Percentiles rank a stretch among this genome's conserved stretches.
Conservation (phyloP, 2,113 vertebrate genomes). For the Onychorhynchus coronatus region DNA sequence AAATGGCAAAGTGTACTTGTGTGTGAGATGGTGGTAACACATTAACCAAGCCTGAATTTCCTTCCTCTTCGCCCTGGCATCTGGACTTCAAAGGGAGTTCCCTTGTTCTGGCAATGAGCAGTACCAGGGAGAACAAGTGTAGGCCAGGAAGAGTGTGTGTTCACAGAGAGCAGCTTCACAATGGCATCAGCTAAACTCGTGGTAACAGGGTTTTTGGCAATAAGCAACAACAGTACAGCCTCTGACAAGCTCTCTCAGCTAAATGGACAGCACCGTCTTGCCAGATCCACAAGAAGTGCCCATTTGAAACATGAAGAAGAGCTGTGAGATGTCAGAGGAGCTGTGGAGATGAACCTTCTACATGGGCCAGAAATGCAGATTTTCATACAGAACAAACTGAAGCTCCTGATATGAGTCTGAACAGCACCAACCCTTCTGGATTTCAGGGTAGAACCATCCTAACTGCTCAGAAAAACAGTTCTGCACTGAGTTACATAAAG, state of each 20-base stretch:
- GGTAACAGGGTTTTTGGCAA: background rate
- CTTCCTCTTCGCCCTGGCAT: background rate
- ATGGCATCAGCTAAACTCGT: background rate
- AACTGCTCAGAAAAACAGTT: background rate
- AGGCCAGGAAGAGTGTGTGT: accelerated
- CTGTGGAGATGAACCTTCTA: background rate
- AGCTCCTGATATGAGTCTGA: accelerated
- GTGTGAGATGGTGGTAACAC: background rate
- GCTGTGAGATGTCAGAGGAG: background rate
- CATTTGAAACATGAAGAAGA: background rate
- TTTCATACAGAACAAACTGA: background rate
- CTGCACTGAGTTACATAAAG: background rate
- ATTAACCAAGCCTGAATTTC: background rate
- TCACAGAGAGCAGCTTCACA: background rate
- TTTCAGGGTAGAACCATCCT: background rate
- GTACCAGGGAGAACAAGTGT: accelerated
- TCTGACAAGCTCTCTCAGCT: background rate
- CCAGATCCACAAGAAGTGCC: background rate
- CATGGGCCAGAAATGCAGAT: background rate
- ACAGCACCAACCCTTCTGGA: background rate
- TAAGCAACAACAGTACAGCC: background rate
- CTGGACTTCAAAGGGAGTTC: background rate
- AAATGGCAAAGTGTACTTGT: background rate
- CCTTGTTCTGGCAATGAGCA: background rate
- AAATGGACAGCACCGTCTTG: background rate